Percentiles rank a stretch among this genome's conserved stretches.
phyloP scores from a whole-genome alignment of 2,888 invertebrate genomes.

The Mylabris sibirica region DNA sequence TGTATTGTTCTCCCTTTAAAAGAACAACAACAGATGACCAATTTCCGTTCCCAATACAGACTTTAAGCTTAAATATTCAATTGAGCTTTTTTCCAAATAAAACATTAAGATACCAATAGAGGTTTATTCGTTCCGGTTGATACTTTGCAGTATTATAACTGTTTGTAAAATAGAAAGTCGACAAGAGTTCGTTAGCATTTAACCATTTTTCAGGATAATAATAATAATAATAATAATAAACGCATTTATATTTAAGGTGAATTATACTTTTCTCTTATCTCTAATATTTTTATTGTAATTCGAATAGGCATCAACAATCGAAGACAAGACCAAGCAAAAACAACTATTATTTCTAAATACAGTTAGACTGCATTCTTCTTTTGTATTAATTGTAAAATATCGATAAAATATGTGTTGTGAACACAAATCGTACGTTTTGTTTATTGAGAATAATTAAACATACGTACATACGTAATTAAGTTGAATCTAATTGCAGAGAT shows the following conservation, averaged over 20 bases:
- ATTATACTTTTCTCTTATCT: background rate
- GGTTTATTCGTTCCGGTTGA: background rate
- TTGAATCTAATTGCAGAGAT: slow-evolving; percentile 32
- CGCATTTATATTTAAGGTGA: background rate
- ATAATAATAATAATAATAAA: too few relatives aligned
- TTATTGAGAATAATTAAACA: slow-evolving; percentile 24
- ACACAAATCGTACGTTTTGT: background rate
- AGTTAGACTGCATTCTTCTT: slow-evolving; percentile 5
- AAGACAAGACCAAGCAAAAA: background rate
- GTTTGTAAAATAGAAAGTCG: slow-evolving; percentile 54
- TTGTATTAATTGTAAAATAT: background rate
- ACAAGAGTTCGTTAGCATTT: slow-evolving; percentile 49
- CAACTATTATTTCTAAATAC: slow-evolving; percentile 11
- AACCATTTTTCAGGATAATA: slow-evolving; percentile 12
- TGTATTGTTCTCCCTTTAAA: slow-evolving; percentile 10
- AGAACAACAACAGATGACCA: slow-evolving; percentile 13
- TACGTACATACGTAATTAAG: slow-evolving; percentile 34
- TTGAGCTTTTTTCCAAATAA: background rate
- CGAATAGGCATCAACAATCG: background rate
- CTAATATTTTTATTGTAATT: slow-evolving; percentile 11
- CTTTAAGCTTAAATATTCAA: background rate
- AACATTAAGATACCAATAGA: background rate
- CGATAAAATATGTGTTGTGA: background rate
- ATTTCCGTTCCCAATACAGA: slow-evolving; percentile 17
- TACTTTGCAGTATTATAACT: slow-evolving; percentile 34